Conservation (phyloP, 1,140 invertebrate genomes). For the Theocolax elegans region DNA sequence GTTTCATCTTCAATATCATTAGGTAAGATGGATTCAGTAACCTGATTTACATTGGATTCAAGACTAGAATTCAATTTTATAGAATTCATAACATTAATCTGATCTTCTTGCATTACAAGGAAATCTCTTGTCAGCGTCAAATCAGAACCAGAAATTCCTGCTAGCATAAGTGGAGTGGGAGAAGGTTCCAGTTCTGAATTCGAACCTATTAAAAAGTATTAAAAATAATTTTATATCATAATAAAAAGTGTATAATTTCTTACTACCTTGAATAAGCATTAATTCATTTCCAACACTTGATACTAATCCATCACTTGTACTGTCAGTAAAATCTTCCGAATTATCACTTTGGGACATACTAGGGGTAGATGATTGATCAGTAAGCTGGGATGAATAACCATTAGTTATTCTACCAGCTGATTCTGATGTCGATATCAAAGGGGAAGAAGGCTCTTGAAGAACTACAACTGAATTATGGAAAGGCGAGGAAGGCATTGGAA, state of each 20-base stretch:
- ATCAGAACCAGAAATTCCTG: conserved; percentile 59
- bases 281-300: conserved; percentile 61
- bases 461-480: conserved; percentile 69
- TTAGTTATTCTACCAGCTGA: conserved; percentile 51
- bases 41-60: conserved; percentile 19
- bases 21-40: conserved; percentile 32
- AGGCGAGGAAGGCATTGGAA: conserved; percentile 62
- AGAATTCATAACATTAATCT: conserved; percentile 60
- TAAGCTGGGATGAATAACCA: conserved; percentile 57
- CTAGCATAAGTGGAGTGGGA: conserved; percentile 59
- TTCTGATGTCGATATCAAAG: conserved; percentile 58
- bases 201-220: conserved; percentile 45
- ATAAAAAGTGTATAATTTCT: neutral
- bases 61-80: conserved; percentile 48
- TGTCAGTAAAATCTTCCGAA: conserved; percentile 58
- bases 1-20: conserved; percentile 39
- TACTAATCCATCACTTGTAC: conserved; percentile 54
- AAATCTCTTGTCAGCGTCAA: conserved; percentile 62
- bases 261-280: conserved; percentile 63
- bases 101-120: conserved; percentile 65
- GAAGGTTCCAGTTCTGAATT: conserved; percentile 58
- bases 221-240: conserved; percentile 11
- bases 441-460: conserved; percentile 62
- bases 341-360: conserved; percentile 52
- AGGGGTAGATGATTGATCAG: conserved; percentile 50